Evolutionary conservation across 2,113 vertebrate species (phyloP), one percentile per base, ranked within the genome.

Genomic region (Hippolais icterina): DNA sequence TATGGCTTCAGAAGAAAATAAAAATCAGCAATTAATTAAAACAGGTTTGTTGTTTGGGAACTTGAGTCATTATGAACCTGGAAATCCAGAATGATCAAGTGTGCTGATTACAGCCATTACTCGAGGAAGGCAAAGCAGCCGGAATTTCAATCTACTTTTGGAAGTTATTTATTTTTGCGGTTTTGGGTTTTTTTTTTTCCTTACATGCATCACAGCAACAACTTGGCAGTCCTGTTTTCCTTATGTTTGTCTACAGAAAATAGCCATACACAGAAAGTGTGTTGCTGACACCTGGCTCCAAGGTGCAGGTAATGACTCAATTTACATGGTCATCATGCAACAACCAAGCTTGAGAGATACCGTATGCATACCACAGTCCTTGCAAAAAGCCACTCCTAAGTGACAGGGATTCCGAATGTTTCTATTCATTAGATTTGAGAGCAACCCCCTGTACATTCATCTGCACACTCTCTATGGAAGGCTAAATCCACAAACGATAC

Each of bases 231-330:
- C 64, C 54, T 83, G 68, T 96, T 93, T 95, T 68, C 85, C 81
- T 71, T 83, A 92, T 92, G 87, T 94, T 92, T 90, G 66, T 89
- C 94, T 92, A 65, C 81, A 93, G 74, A 85, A 94, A 93, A 91
- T 8, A 95, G 41, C 50, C 53, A 52, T 13, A 93, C 47, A 70
- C 47, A 90, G 61, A 78, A 87, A 90, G 65, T 31, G 63, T 88
- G 81, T 37, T 96, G 83, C 79, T 1, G 14, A 92, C 46, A 90
- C 91, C 94, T 91, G 81, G 66, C 92, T 96, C 94, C 95, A 94
- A 93, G 94, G 93, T 89, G 89, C 84, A 65, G 89, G 93, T 93
- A 97, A 95, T 94, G 90, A 97, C 89, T 97, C 95, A 86, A 91
- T 95, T 89, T 91, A 64, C 41, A 89, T 46, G 85, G 90, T 90